Evolutionary conservation across 2,797 vertebrate species (phyloP), one percentile per base, ranked within the genome.

Genomic region (Cryptoblepharus egeriae): DNA sequence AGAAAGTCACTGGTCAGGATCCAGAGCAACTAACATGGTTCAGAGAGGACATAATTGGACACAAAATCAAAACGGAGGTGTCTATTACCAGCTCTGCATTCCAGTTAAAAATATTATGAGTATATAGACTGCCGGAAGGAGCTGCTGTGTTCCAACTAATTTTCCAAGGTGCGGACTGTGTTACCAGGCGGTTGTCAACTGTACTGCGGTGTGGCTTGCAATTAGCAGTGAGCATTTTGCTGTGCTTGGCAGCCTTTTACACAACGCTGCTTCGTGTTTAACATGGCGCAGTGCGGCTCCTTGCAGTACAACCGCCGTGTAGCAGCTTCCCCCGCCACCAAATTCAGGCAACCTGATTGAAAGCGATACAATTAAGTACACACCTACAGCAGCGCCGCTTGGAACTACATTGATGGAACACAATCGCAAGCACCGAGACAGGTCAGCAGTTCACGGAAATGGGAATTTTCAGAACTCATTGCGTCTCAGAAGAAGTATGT

Each of bases 401-500:
- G 3, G 26, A 49, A 3, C 20, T 70, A 4, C 1, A 20, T 26
- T 5, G 35, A 60, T 24, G 32, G 65, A 26, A 76, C 10, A 32
- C 35, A n/a, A 6, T 2, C n/a, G 7, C 26, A 49, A 3, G 0
- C 0, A 0, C 6, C 7, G 39, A 11, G 13, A 72, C 35, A 72
- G n/a, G 15, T 45, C 2, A 3, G 55, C 22, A 39, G 15, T 0
- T 1, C 0, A 0, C 2, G 57, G 2, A n/a, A 76, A 79, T 20
- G 10, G 24, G 26, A 28, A 60, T 32, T 28, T 0, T 0, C 1
- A 10, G 65, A 11, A 5, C 35, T 5, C 26, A 1, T 45, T 70
- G 15, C 39, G 3, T 5, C n/a, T 85, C 0, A 0, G 2, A 0
- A 28, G n/a, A n/a, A n/a, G n/a, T n/a, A n/a, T n/a, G n/a, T n/a